phyloP scores from a whole-genome alignment of 2,888 invertebrate genomes.

The Alcis repandata region DNA sequence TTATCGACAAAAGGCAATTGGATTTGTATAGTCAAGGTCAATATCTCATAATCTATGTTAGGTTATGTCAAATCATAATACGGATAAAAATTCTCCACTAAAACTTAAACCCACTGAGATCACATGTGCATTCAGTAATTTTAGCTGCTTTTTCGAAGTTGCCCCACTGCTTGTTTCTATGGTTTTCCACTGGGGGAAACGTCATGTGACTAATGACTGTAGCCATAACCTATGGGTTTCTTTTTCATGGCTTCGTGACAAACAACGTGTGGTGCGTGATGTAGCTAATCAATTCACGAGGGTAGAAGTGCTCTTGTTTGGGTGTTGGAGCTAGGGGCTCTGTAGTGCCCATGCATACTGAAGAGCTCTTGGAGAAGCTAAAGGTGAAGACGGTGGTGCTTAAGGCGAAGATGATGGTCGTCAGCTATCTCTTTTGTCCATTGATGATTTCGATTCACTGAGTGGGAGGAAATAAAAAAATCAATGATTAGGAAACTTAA shows the following conservation, averaged over 20 bases:
- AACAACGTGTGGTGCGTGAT: conserved; percentile 24
- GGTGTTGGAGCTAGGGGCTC: neutral
- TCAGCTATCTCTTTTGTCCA: no score
- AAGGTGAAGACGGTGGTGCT: neutral
- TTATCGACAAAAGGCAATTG: no score
- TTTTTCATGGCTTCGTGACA: conserved; percentile 26
- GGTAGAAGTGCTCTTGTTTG: neutral
- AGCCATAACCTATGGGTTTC: conserved; percentile 35
- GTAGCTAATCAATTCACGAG: conserved; percentile 17
- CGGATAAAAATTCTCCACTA: no score
- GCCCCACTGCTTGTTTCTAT: neutral
- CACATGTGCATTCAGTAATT: neutral
- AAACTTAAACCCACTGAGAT: no score
- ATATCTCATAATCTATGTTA: no score
- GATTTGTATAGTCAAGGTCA: no score
- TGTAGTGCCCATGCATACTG: neutral
- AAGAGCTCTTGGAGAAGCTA: conserved; percentile 1
- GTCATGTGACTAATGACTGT: conserved; percentile 27
- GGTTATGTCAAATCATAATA: no score
- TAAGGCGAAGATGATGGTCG: no score
- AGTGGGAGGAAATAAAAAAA: no score
- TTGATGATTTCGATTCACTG: no score
- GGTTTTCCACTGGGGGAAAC: conserved; percentile 15
- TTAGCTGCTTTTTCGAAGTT: neutral
- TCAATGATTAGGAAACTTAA: no score